Evolutionary conservation across 2,113 vertebrate genomes (phyloP), one percentile per base, ranked within the genome.

Genomic region (Scortum barcoo): DNA sequence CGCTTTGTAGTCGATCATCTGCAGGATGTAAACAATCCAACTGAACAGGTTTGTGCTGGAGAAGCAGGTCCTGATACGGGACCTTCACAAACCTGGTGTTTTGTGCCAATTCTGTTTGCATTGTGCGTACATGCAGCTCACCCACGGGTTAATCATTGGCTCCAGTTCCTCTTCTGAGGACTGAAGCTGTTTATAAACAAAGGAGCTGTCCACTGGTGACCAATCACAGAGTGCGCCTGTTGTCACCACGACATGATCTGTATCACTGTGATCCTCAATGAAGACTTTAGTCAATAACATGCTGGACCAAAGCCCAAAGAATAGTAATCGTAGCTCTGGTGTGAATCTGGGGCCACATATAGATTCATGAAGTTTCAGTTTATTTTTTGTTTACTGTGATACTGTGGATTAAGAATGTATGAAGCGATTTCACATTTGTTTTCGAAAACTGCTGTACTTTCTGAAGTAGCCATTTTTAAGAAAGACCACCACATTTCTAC

Each of bases 91-190:
- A 22, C 46, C 62, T 56, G 51, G 0, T 71, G 51, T 70, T 78
- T 74, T 69, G 68, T 62, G 51, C 61, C 42, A 38, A 7, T 36
- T 38, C 19, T 77, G 72, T 78, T 81, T 4, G 56, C 69, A 51
- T 60, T 76, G 76, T 63, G 60, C 46, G 57, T n/a, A 36, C 33
- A 58, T 44, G 10, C 22, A 24, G 20, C n/a, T 26, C 0, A 61
- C 36, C 71, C 63, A 40, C 30, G 33, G 71, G 81, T 91, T 83
- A 84, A 88, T 91, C 66, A 93, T 86, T 91, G 33, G 62, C 80
- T 74, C 20, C 0, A 24, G 50, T 56, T 81, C 33, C 54, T 36
- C 44, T 75, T 16, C 72, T 83, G 60, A 69, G 28, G 42, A 14
- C 36, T 4, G 7, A 6, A 20, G 8, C 28, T 69, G 80, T 86